A percentile compares a stretch with the other conserved stretches of the same genome.
These are phyloP conservation scores for Rhorus exstirpatorius DNA, from an alignment of 2,888 invertebrate genomes.

Conservation along the genomic window DNA sequence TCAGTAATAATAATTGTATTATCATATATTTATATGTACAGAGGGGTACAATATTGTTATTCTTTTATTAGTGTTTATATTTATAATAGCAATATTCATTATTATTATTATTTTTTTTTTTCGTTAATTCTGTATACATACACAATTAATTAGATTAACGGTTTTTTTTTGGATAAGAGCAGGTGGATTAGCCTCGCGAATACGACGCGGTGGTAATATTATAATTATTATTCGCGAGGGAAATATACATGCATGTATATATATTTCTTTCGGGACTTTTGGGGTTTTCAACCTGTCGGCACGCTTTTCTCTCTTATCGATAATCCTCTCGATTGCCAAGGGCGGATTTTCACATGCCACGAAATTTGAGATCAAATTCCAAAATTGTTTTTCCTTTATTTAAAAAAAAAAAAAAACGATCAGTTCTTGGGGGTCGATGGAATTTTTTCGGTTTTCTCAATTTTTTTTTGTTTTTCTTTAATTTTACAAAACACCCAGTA, in stretches of 20 bases:
- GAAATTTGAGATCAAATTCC: background rate
- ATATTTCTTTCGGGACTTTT: constrained; percentile 26
- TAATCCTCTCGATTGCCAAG: constrained; percentile 41
- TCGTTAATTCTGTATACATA: constrained; percentile 85
- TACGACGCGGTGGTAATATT: constrained; percentile 61
- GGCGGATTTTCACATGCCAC: constrained; percentile 19
- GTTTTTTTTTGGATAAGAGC: constrained; percentile 69
- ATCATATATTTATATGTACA: constrained; percentile 86
- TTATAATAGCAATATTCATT: constrained; percentile 85
- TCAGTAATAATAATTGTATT: constrained; percentile 85
- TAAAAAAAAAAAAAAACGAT: constrained; percentile 40
- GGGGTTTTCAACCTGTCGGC: constrained; percentile 19
- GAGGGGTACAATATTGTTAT: constrained; percentile 85
- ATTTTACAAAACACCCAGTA: constrained; percentile 85
- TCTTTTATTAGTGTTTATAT: constrained; percentile 83
- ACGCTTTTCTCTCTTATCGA: constrained; percentile 59
- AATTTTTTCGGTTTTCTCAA: constrained; percentile 73
- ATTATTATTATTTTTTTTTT: constrained; percentile 77
- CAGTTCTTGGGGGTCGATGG: constrained; percentile 68
- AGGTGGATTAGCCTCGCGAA: constrained; percentile 70
- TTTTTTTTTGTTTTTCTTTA: constrained; percentile 77
- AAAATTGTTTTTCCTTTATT: background rate
- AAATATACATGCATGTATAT: constrained; percentile 16
- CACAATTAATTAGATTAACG: constrained; percentile 85
- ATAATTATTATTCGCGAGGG: constrained; percentile 53